Evolutionary conservation across 2,113 vertebrate species (phyloP).

Genomic region (Dipodomys merriami): DNA sequence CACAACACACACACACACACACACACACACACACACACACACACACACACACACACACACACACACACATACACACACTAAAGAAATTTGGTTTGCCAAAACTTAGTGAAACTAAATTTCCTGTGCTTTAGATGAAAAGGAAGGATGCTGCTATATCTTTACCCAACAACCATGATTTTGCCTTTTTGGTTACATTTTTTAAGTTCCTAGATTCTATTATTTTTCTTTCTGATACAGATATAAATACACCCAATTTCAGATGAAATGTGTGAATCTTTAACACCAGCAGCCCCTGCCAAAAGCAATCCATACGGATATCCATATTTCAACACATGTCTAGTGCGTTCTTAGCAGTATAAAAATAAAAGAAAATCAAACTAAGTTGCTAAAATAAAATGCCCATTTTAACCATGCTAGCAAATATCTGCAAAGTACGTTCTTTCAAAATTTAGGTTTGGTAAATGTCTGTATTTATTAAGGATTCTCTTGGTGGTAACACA

Average conservation of each 20-base stretch:
- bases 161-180: constrained; percentile 64
- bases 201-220: constrained; percentile 61
- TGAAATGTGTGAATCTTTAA: constrained; percentile 76
- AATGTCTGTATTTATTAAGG: constrained; percentile 29
- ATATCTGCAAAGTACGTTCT: constrained; percentile 37
- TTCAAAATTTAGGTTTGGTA: constrained; percentile 24
- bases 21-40: not conserved
- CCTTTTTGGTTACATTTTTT: constrained; percentile 73
- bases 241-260: constrained; percentile 68
- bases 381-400: constrained; percentile 25
- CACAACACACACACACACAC: not conserved
- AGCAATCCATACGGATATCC: constrained; percentile 62
- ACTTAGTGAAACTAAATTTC: constrained; percentile 36
- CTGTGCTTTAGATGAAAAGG: constrained; percentile 55
- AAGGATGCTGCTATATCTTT: constrained; percentile 71
- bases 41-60: not conserved
- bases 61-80: not conserved
- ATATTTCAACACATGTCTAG: not conserved
- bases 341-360: constrained; percentile 35
- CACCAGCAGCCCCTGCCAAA: constrained; percentile 59
- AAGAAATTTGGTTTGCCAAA: constrained; percentile 78
- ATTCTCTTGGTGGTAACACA: constrained; percentile 31
- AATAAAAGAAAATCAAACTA: constrained; percentile 40
- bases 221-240: constrained; percentile 67
- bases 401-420: constrained; percentile 48